phyloP scores from a whole-genome alignment of 1,140 invertebrate genomes.

The Ostrea edulis region DNA sequence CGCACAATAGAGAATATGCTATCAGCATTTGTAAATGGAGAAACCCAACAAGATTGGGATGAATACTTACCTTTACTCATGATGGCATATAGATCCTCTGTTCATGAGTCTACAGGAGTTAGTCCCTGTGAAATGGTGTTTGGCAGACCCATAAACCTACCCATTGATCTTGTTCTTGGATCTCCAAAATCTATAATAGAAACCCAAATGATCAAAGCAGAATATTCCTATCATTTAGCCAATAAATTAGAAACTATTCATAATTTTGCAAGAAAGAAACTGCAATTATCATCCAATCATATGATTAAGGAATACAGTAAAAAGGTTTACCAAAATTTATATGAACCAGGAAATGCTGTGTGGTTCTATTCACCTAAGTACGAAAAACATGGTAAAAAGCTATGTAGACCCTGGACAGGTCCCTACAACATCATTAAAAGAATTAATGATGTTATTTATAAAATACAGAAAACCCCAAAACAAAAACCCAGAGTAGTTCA shows the following conservation, averaged over 20 bases:
- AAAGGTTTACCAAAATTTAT: background rate
- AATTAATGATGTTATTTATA: background rate
- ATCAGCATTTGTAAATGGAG: conserved; percentile 37
- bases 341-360: background rate
- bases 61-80: conserved; percentile 44
- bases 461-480: background rate
- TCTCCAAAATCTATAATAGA: conserved; percentile 32
- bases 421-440: conserved; percentile 4
- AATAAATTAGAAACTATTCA: conserved; percentile 1
- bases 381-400: background rate
- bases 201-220: background rate
- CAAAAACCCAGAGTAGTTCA: conserved; percentile 43
- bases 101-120: conserved; percentile 44
- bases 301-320: conserved; percentile 26
- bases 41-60: conserved; percentile 58
- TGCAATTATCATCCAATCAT: background rate
- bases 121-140: conserved; percentile 46
- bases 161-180: conserved; percentile 50
- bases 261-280: conserved; percentile 1
- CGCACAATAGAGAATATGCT: conserved; percentile 51
- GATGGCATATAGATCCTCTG: conserved; percentile 51
- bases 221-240: background rate
- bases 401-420: background rate
- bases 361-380: conserved; percentile 19
- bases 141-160: conserved; percentile 42